Conservation (phyloP, 2,797 vertebrate species). For the Saguinus oedipus region DNA sequence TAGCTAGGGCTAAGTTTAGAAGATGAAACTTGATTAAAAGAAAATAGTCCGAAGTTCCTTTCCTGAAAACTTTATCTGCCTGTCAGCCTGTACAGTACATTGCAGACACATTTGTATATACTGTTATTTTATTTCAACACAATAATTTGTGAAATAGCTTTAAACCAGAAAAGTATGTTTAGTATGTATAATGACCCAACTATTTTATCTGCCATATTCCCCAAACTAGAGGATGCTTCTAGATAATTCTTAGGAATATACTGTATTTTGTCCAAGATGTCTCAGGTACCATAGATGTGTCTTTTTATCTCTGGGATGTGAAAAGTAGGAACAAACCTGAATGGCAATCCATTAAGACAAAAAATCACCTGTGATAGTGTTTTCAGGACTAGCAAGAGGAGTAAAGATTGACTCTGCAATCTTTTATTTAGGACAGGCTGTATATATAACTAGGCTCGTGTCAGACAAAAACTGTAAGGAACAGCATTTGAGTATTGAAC, state of each 20-base stretch:
- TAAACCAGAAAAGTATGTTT: conserved; percentile 52
- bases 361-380: not conserved
- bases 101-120: conserved; percentile 25
- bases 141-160: conserved; percentile 49
- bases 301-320: conserved; percentile 29
- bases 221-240: not conserved
- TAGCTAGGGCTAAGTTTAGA: conserved; percentile 44
- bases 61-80: conserved; percentile 39
- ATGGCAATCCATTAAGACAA: conserved; percentile 10
- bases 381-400: not conserved
- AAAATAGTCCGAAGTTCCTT: conserved; percentile 49
- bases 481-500: not conserved
- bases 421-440: not conserved
- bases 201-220: conserved; percentile 57
- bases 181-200: conserved; percentile 52
- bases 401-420: not conserved
- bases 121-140: conserved; percentile 59
- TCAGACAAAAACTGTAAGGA: not conserved
- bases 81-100: not conserved
- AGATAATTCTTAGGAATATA: conserved; percentile 42
- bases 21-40: conserved; percentile 47
- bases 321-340: conserved; percentile 34
- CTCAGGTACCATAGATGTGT: conserved; percentile 3
- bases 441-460: not conserved
- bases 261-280: conserved; percentile 20